phyloP scores from a whole-genome alignment of 2,113 vertebrate species.

The Mormyrus iriodes region DNA sequence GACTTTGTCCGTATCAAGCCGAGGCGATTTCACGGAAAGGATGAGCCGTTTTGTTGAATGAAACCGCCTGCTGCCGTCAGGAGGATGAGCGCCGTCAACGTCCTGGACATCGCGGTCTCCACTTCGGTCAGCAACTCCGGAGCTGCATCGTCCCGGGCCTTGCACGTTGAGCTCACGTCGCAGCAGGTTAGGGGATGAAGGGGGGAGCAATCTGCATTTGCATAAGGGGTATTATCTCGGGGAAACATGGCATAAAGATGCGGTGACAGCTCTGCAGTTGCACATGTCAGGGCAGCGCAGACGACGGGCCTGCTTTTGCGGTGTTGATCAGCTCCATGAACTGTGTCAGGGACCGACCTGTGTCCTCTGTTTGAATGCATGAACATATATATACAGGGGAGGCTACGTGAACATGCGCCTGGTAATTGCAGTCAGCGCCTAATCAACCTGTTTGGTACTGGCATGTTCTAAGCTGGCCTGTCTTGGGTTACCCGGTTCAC shows the following conservation, averaged over 20 bases:
- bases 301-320: slow-evolving; percentile 6
- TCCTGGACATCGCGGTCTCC: slow-evolving; percentile 63
- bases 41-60: slow-evolving; percentile 55
- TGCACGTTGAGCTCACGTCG: slow-evolving; percentile 87
- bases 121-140: slow-evolving; percentile 65
- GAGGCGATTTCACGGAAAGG: slow-evolving; percentile 4
- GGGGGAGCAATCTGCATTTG: not conserved
- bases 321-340: not conserved
- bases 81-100: slow-evolving; percentile 76
- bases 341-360: not conserved
- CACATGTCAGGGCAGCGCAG: slow-evolving; percentile 18
- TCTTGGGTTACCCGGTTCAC: not conserved
- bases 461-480: not conserved
- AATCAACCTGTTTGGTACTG: not conserved
- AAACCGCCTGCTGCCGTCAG: slow-evolving; percentile 46
- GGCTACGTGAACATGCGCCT: not conserved
- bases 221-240: not conserved
- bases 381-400: not conserved
- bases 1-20: slow-evolving; percentile 6
- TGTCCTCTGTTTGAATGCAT: not conserved
- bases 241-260: not conserved
- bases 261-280: slow-evolving; percentile 13
- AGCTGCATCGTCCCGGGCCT: slow-evolving; percentile 69
- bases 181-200: slow-evolving; percentile 74
- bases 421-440: not conserved